Base-by-base conservation (phyloP, 53 echinoderm and acorn worm genomes). In the Apostichopus leukothele region DNA sequence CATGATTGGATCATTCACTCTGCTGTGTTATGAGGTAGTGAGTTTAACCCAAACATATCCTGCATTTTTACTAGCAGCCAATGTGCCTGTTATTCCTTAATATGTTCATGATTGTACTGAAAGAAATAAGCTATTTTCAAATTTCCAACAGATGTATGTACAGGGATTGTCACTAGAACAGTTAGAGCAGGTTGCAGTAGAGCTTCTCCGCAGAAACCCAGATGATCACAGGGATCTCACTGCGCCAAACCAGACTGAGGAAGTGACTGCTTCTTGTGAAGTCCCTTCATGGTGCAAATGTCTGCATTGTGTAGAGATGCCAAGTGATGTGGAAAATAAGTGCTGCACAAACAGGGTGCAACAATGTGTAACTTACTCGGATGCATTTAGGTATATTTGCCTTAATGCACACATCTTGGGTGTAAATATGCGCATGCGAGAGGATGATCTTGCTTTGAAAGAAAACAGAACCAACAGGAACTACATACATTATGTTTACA, bases 401-500 rank as follows among this genome's bases (percentile, higher is more conserved):
- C 60, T 60, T 5, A 83, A 83, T 83, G 66, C 83, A 9, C 83
- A 83, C 53, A 53, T 83, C 14, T 19, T 83, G 25, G 83, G 60
- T 52, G 60, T 83, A 26, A 57, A 55, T 11, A 83, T 83, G 83
- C 55, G 60, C 16, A 55, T 61, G 25, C 21, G 83, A 20, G 83
- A 83, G 3, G 83, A 60, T 83, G 23, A 83, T n/a, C 83, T 83
- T 57, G 60, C 61, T 11, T 26, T 60, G 14, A 60, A 57, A 8
- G 83, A 83, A 59, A 61, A 83, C 23, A 83, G 60, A 59, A 83
- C 22, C 18, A 83, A 83, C 53, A 16, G 53, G 14, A 83, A 83
- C 25, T 60, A 83, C 83, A 53, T 53, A 16, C 83, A 83, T 55
- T 79, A 79, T 52, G 79, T 1, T 52, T 79, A 79, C 79, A 50